Base-by-base conservation (phyloP, 1,140 invertebrate genomes). In the Mercenaria mercenaria region DNA sequence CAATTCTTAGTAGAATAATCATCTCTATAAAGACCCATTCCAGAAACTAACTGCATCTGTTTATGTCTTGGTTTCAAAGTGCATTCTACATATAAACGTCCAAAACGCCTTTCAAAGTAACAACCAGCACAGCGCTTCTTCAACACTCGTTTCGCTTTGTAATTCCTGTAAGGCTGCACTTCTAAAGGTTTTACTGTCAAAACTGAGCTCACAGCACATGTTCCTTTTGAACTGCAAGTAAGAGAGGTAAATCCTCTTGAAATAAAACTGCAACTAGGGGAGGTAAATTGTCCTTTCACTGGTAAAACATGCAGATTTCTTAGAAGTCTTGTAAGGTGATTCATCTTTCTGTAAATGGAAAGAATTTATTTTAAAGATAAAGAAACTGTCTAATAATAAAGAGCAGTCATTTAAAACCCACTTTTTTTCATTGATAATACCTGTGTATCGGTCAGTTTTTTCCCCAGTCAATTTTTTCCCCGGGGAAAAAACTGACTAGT, bases 11-110 rank as follows among this genome's bases (percentile, higher is more conserved):
- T 84, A 50, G 39, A 69, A 50, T 84, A 84, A 34, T 84, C 61
- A 32, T 84, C 81, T 72, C n/a, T 84, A 56, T 39, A 50, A 41
- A 41, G 20, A 15, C 39, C 59, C 20, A 43, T n/a, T 20, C 81
- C 81, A 3, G 4, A 11, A 37, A 47, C 37, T 50, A 29, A 23
- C 61, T 41, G 34, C 81, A 84, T 84, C 26, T 84, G 81, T 59
- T 84, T 84, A 50, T 84, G 81, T 37, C 81, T 26, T 20, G 11
- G 37, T 84, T 72, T 84, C 1, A 84, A 34, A 72, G 41, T 23
- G 47, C 81, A 84, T 43, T 84, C 81, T 2, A 84, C 64, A 72
- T 72, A 72, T 56, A 84, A 39, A 2, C 81, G 13, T 32, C 81
- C 81, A 43, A 50, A 34, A 23, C 81, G 43, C 23, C 37, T 43